Percentiles rank a stretch among this genome's conserved stretches.
Evolutionary conservation across 2,113 vertebrate genomes (phyloP).

Genomic region (Myxocyprinus asiaticus): DNA sequence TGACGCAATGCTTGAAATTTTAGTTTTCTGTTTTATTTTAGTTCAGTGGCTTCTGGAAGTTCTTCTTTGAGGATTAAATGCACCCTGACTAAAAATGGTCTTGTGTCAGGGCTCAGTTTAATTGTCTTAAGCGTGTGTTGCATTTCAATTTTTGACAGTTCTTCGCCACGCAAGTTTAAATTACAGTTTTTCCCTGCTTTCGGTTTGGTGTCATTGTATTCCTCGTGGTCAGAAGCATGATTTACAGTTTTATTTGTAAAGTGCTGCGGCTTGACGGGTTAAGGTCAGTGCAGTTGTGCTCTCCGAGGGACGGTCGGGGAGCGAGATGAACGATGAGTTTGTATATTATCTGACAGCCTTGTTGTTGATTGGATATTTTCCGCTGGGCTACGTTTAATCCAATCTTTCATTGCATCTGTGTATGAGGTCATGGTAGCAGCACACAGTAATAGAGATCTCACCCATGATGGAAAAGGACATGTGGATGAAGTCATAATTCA

Average conservation of each 20-base stretch:
- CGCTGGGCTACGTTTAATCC: constrained; percentile 21
- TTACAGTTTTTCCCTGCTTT: constrained; percentile 45
- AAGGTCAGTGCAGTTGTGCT: constrained; percentile 35
- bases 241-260: constrained; percentile 55
- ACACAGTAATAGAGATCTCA: constrained; percentile 17
- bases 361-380: constrained; percentile 45
- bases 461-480: constrained; percentile 4
- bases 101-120: constrained; percentile 34
- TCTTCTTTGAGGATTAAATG: constrained; percentile 22
- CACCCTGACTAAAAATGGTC: constrained; percentile 29
- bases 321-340: constrained; percentile 39
- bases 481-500: constrained; percentile 18
- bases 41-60: constrained; percentile 1
- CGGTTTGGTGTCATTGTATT: constrained; percentile 53
- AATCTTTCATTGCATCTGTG: constrained; percentile 8
- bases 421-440: constrained; percentile 23
- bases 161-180: constrained; percentile 37
- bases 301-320: constrained; percentile 8
- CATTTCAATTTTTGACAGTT: constrained; percentile 53
- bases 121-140: constrained; percentile 46
- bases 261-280: constrained; percentile 24
- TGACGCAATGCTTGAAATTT: background rate
- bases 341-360: constrained; percentile 40
- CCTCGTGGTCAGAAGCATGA: constrained; percentile 35
- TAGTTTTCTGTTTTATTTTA: background rate